phyloP scores from a whole-genome alignment of 2,797 vertebrate genomes.

The Siniperca undulata region DNA sequence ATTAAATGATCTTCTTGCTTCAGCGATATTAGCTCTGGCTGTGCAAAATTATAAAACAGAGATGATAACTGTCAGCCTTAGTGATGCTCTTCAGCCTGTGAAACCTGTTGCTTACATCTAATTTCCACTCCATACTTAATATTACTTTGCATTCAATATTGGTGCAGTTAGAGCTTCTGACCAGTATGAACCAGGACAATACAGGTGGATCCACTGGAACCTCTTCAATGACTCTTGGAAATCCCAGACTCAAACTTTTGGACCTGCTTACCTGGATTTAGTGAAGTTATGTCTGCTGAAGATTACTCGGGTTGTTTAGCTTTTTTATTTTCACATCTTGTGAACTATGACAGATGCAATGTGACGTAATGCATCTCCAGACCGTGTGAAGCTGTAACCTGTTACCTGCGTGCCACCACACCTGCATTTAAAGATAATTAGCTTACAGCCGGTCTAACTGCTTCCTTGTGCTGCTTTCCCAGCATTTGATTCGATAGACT shows the following conservation, averaged over 20 bases:
- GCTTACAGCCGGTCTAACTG: conserved; percentile 20
- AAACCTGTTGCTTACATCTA: not conserved
- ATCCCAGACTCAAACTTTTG: not conserved
- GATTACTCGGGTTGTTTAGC: not conserved
- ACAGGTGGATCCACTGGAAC: not conserved
- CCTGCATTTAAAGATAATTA: conserved; percentile 65
- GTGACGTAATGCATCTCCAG: not conserved
- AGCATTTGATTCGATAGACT: not conserved
- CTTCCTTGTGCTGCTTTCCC: not conserved
- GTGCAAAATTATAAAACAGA: not conserved
- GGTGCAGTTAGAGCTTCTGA: not conserved
- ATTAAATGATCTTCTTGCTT: not conserved
- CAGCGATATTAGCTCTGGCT: no score
- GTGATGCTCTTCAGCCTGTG: not conserved
- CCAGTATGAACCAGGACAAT: not conserved
- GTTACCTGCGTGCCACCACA: conserved; percentile 55
- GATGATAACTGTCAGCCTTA: not conserved
- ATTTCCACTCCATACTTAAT: not conserved
- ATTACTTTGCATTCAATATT: not conserved
- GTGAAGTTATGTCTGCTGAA: not conserved
- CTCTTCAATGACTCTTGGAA: not conserved
- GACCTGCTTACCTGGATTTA: not conserved
- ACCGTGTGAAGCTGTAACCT: conserved; percentile 2
- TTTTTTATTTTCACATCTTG: not conserved
- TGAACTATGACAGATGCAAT: not conserved